phyloP scores from a whole-genome alignment of 2,797 vertebrate species.

The Pampus argenteus region DNA sequence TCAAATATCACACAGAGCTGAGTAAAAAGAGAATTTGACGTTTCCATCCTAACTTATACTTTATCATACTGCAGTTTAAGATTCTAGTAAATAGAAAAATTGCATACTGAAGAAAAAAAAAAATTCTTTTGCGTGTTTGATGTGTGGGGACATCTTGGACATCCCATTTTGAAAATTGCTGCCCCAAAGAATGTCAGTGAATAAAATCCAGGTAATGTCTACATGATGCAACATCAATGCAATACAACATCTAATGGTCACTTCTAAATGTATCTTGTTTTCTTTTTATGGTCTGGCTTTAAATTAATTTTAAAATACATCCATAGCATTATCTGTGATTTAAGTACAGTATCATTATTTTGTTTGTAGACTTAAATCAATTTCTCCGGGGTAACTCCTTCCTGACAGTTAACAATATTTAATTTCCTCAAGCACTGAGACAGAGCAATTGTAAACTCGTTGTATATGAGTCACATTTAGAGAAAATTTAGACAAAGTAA shows the following conservation, averaged over 20 bases:
- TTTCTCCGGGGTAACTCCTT: constrained; percentile 36
- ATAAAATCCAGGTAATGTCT: constrained; percentile 25
- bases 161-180: constrained; percentile 1
- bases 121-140: constrained; percentile 9
- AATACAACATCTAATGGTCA: not conserved
- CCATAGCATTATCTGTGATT: constrained; percentile 25
- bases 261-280: constrained; percentile 9
- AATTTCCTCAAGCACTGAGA: constrained; percentile 48
- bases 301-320: constrained; percentile 8
- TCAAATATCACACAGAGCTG: constrained; percentile 12
- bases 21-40: constrained; percentile 16
- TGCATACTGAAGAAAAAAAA: constrained; percentile 7
- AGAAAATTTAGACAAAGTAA: constrained; percentile 72
- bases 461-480: constrained; percentile 69
- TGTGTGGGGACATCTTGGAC: too few species aligned
- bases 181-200: constrained; percentile 2
- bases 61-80: not conserved
- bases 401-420: constrained; percentile 46
- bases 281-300: not conserved
- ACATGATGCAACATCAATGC: constrained; percentile 16
- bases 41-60: constrained; percentile 12
- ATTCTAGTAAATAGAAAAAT: not conserved
- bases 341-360: constrained; percentile 44
- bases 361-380: constrained; percentile 57
- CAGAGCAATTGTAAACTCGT: constrained; percentile 62